phyloP scores from a whole-genome alignment of 2,113 vertebrate genomes.

The Erinaceus europaeus region DNA sequence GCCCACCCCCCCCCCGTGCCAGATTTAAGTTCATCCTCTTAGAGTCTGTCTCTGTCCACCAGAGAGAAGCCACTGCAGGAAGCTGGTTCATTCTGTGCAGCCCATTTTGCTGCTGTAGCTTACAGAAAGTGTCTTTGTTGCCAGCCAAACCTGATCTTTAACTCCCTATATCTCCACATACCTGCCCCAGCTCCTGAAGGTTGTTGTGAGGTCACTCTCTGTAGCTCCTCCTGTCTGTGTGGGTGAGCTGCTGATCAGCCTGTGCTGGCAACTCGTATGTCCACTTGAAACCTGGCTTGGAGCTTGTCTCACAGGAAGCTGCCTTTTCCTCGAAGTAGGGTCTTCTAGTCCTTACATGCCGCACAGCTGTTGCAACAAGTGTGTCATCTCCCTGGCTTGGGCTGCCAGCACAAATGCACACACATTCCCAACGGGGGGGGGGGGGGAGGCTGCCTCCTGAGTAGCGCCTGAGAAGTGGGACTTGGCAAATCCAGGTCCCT shows the following conservation, averaged over 20 bases:
- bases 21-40: background rate
- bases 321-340: background rate
- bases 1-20: background rate
- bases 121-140: too few species aligned
- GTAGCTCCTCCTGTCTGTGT: background rate
- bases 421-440: background rate
- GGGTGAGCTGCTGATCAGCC: background rate
- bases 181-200: background rate
- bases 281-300: background rate
- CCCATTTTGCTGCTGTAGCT: background rate
- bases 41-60: background rate
- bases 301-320: background rate
- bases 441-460: background rate
- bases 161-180: too few species aligned
- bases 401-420: background rate
- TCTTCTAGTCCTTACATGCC: background rate
- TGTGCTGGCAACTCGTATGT: background rate
- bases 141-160: too few species aligned
- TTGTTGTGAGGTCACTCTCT: background rate
- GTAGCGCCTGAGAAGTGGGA: background rate
- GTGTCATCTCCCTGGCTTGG: background rate
- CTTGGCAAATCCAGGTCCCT: background rate
- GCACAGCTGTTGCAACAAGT: background rate
- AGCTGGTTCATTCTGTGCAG: background rate
- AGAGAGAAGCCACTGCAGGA: background rate